These are phyloP conservation scores for Raja brachyura DNA, from an alignment of 2,113 vertebrate genomes.

Conservation along the genomic window DNA sequence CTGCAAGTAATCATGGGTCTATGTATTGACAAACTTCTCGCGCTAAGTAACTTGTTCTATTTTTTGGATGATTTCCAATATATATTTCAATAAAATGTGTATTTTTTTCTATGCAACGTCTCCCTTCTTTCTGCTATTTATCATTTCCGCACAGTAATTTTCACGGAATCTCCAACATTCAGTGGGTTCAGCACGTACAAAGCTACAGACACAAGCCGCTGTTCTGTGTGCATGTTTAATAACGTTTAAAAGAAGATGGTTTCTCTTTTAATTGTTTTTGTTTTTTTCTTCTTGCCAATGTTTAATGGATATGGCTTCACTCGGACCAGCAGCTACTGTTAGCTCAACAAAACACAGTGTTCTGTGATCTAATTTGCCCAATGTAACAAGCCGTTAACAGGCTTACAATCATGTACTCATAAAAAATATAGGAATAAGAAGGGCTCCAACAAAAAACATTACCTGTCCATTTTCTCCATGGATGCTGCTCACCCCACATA, in stretches of 20 bases:
- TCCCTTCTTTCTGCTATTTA: neutral
- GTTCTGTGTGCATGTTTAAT: too few species aligned
- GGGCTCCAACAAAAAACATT: too few species aligned
- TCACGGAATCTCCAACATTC: neutral
- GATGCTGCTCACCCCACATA: too few species aligned
- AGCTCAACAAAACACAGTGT: too few species aligned
- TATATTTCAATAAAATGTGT: constrained; percentile 28
- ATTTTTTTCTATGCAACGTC: constrained; percentile 10
- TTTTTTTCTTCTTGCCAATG: neutral
- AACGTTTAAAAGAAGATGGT: neutral
- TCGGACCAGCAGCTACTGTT: neutral
- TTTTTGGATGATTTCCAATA: neutral
- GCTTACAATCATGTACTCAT: neutral
- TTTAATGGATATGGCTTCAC: neutral
- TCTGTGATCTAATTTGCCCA: neutral
- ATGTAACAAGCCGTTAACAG: neutral
- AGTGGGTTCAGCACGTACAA: neutral
- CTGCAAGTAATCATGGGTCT: neutral
- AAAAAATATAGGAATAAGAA: too few species aligned
- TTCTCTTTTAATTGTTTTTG: neutral
- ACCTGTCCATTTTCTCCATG: too few species aligned
- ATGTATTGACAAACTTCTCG: neutral
- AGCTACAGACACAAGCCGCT: neutral
- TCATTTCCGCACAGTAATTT: neutral
- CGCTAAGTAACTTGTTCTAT: neutral